Conservation (phyloP, 2,797 vertebrate genomes). For the Acanthornis magna region DNA sequence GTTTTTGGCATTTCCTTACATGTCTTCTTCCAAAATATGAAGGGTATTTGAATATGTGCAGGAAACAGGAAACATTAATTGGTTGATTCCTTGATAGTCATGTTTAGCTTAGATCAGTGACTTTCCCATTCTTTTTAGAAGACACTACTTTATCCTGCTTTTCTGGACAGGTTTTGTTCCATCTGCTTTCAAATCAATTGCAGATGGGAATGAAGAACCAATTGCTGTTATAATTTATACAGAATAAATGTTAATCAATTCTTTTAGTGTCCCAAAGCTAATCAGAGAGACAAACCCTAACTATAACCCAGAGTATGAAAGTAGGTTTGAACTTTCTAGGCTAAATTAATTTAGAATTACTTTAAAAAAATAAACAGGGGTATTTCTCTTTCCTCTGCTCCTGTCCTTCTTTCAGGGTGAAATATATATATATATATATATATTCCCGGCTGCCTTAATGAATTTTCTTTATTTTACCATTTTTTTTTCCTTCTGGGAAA, state of each 20-base stretch:
- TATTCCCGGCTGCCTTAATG: background rate
- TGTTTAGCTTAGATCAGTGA: background rate
- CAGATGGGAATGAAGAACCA: background rate
- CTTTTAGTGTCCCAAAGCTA: background rate
- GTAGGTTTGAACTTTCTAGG: background rate
- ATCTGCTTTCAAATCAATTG: background rate
- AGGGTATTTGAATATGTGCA: background rate
- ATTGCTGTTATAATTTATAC: constrained; percentile 19
- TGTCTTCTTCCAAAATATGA: background rate
- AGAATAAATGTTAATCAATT: constrained; percentile 34
- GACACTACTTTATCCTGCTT: background rate
- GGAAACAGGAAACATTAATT: background rate
- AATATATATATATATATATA: too few relatives aligned
- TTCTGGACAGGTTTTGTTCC: background rate
- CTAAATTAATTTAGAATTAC: constrained; percentile 33
- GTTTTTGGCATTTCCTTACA: background rate
- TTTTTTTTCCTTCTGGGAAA: background rate
- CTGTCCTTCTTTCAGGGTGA: background rate
- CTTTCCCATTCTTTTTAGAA: background rate
- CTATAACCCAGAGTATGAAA: background rate
- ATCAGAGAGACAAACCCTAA: background rate
- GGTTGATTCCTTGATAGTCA: background rate
- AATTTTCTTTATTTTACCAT: background rate
- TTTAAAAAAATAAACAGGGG: background rate
- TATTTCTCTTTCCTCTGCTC: background rate